Conservation (phyloP, 2,797 vertebrate species). For the Schizothorax lantsangensis region DNA sequence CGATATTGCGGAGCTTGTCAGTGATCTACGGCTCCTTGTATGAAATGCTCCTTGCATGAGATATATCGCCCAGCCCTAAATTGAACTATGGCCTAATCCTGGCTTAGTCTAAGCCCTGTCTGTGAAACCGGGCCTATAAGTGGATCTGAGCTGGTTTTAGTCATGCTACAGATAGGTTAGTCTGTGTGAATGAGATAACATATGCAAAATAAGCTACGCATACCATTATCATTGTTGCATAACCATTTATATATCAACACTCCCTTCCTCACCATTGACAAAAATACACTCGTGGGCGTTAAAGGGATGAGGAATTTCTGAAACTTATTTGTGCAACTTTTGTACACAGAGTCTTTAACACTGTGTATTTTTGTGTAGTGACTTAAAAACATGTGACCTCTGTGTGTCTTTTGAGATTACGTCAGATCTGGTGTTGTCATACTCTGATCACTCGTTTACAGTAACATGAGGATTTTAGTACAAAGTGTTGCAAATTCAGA, state of each 20-base stretch:
- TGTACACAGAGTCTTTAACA: not conserved
- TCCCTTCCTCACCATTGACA: not conserved
- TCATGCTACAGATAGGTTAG: not conserved
- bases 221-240: not conserved
- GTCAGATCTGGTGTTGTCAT: not conserved
- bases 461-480: not conserved
- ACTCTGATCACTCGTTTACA: not conserved
- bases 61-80: too few relatives aligned
- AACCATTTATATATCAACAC: not conserved
- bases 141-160: not conserved
- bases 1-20: too few relatives aligned
- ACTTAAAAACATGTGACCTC: not conserved
- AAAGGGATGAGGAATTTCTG: not conserved
- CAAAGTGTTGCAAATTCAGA: slow-evolving; percentile 4
- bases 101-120: too few relatives aligned
- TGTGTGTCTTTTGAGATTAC: slow-evolving; percentile 4
- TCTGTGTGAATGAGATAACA: slow-evolving; percentile 1
- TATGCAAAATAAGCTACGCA: not conserved
- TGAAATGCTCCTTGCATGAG: too few relatives aligned
- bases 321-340: not conserved
- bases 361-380: not conserved
- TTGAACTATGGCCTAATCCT: too few relatives aligned
- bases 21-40: too few relatives aligned
- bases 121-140: not conserved
- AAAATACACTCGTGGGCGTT: not conserved